Base-by-base conservation (phyloP, 2,797 vertebrate species). In the Muraenolepis orangiensis region DNA sequence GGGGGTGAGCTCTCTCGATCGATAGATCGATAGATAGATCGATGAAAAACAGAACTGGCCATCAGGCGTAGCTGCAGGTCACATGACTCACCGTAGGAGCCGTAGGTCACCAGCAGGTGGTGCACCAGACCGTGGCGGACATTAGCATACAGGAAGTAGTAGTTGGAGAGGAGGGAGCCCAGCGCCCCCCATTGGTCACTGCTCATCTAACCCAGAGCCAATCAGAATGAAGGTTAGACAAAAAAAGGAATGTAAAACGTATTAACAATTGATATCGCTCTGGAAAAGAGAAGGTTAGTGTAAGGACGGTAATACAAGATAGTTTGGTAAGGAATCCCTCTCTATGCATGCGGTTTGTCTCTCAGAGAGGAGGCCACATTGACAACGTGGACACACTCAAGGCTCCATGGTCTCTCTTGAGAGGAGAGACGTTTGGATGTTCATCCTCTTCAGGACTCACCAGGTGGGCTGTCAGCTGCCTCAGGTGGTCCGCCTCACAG, bases 111-210 rank as follows among this genome's bases (percentile, higher is more conserved):
- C 80, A 95, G 77, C 23, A 97, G 90, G 57, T 86, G 89, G 28
- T 92, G 88, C 64, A 96, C 73, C 74, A 94, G 89, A 64, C 95
- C 91, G 7, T 92, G 82, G 2, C 86, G 90, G 10, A 95, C 90
- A 4, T 95, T 93, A n/a, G 94, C 93, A 0, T 91, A 91, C 72
- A 95, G 77, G 81, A 96, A 95, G 10, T 91, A 90, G 81, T 93
- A 92, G 81, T 76, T 94, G 79, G 91, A 93, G 18, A 97, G 93
- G 75, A 97, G 90, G 16, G 83, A 86, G 5, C 67, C 80, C 31
- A 96, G 81, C 1, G 74, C 82, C 74, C 81, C 81, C 64, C 40
- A 46, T 71, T 95, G 91, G 31, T 86, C 86, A 1, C 93, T 87
- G 73, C 87, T 83, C 78, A 95, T 85, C 96, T 97, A 73, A 34